These are phyloP conservation scores for Teleogryllus occipitalis DNA, from an alignment of 1,140 invertebrate genomes.

Conservation along the genomic window DNA sequence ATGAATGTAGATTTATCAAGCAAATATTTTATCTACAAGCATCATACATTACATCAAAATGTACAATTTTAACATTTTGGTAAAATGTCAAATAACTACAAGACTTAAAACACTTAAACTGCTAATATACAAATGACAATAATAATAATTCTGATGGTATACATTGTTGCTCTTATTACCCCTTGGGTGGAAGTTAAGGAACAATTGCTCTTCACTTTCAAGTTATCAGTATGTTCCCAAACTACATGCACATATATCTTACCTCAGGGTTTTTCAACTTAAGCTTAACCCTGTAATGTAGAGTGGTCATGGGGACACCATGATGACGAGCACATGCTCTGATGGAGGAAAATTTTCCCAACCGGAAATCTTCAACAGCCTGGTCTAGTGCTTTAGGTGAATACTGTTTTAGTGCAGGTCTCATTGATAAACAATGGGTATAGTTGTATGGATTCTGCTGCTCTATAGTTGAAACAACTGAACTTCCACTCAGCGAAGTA, in stretches of 20 bases:
- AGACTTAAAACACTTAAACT: too few species aligned
- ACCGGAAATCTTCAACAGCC: conserved; percentile 25
- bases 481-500: neutral
- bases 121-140: too few species aligned
- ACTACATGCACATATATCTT: neutral
- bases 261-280: conserved; percentile 15
- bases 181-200: too few species aligned
- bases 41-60: too few species aligned
- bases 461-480: neutral
- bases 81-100: too few species aligned
- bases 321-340: conserved; percentile 27
- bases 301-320: conserved; percentile 28
- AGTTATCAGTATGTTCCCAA: neutral
- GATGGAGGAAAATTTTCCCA: conserved; percentile 26
- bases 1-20: too few species aligned
- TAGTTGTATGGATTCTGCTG: neutral
- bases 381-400: conserved; percentile 25
- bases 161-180: too few species aligned
- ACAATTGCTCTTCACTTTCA: too few species aligned
- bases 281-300: conserved; percentile 26
- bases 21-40: too few species aligned
- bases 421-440: neutral
- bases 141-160: too few species aligned
- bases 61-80: too few species aligned
- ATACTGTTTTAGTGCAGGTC: conserved; percentile 20